Evolutionary conservation across 2,113 vertebrate genomes (phyloP), one percentile per base, ranked within the genome.

Genomic region (Cryptoleucopteryx plumbea): DNA sequence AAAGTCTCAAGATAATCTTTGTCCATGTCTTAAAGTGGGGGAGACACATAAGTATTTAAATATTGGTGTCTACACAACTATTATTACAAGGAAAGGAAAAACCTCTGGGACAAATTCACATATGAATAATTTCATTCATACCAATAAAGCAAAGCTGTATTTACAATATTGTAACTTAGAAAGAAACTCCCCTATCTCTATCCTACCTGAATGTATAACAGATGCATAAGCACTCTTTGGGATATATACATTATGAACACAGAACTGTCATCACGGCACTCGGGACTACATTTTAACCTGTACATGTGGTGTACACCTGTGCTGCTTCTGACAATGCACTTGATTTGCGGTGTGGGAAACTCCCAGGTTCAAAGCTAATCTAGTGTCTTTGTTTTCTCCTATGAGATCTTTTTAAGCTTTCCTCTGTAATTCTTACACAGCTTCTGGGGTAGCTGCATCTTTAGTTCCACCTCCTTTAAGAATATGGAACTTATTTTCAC

Each of bases 231-330:
- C 62, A 82, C 25, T 93, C 68, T 90, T 71, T 77, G 56, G 77
- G 88, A 74, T 84, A 66, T 82, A 91, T 82, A 91, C n/a, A 40
- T 94, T 93, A 93, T 36, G 87, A 96, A 42, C 75, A 88, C 58
- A 92, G 58, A 95, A 82, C 53, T 97, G 91, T 97, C 96, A 92
- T 95, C 97, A 91, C n/a, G 6, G 55, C 61, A 56, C 80, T 90
- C 36, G 16, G 61, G 80, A 91, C 68, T 56, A 50, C 73, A 91
- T 88, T 90, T 94, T 88, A 88, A 96, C 95, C 90, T 93, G 62
- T 93, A 88, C 96, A 97, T 97, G 94, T 97, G 96, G 86, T 73
- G 77, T 72, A 86, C 96, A 97, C 94, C 95, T 97, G 97, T 90
- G 87, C n/a, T 86, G 91, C 89, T 86, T 81, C 81, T 95, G 94